These are phyloP conservation scores for Hydraecia micacea DNA, from an alignment of 2,888 invertebrate species.

Conservation along the genomic window DNA sequence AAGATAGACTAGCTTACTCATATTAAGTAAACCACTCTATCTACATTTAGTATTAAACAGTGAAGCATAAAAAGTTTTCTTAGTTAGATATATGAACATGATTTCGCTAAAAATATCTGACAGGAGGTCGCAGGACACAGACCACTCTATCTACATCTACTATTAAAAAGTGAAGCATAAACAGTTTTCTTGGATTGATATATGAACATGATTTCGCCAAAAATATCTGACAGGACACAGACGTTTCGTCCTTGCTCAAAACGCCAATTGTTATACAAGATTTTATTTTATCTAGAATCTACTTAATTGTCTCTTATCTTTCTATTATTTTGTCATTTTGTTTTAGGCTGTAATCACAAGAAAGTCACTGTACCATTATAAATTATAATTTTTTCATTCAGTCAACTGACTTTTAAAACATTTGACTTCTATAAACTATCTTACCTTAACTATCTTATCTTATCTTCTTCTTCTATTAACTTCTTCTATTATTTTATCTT, in stretches of 20 bases:
- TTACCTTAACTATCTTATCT: too few relatives aligned
- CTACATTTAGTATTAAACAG: conserved; percentile 7
- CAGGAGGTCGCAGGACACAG: conserved; percentile 23
- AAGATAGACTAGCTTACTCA: neutral
- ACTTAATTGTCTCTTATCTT: conserved; percentile 19
- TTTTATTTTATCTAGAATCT: conserved; percentile 15
- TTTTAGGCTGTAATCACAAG: conserved; percentile 16
- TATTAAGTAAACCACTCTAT: neutral
- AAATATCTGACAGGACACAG: conserved; percentile 15
- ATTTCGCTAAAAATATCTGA: conserved; percentile 13
- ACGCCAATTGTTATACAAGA: conserved; percentile 3
- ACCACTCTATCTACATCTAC: neutral
- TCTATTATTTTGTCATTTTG: conserved; percentile 25
- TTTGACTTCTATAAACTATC: too few relatives aligned
- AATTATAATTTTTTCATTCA: conserved; percentile 12
- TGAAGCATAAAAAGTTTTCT: neutral
- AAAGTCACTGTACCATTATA: conserved; percentile 24
- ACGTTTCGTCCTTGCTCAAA: conserved; percentile 12
- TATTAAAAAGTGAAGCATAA: conserved; percentile 6
- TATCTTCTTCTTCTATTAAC: too few relatives aligned
- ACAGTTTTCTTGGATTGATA: neutral
- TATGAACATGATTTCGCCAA: neutral
- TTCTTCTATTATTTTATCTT: too few relatives aligned
- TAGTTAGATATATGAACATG: neutral
- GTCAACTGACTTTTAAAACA: conserved; percentile 16